Percentiles rank a stretch among this genome's conserved stretches.
Evolutionary conservation across 1,140 invertebrate species (phyloP).

Genomic region (Euwallacea similis): DNA sequence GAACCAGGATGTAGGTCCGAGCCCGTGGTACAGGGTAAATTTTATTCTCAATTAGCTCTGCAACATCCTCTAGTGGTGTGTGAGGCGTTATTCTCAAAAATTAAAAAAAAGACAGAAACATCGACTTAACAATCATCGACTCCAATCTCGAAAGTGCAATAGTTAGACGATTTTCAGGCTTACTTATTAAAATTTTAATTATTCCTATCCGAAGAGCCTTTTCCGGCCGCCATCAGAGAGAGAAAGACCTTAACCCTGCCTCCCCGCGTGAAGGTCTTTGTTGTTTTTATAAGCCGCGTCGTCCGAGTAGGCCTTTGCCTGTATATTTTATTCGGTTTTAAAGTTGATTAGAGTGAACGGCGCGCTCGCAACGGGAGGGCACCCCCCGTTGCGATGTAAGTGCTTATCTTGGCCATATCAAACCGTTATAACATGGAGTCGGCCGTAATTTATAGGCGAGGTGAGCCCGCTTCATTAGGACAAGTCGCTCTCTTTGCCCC

Average conservation of each 20-base stretch:
- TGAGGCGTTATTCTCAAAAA: no score
- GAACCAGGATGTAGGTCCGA: no score
- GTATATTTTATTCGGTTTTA: conserved; percentile 53
- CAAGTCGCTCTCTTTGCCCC: conserved; percentile 32
- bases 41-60: no score
- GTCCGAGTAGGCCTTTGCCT: conserved; percentile 32
- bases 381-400: conserved; percentile 51
- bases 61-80: no score
- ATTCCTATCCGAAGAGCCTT: conserved; percentile 20
- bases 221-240: conserved; percentile 13
- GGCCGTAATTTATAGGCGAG: conserved; percentile 54
- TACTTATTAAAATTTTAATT: conserved; percentile 38
- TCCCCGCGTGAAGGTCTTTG: conserved; percentile 21
- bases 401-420: conserved; percentile 55
- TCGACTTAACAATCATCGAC: neutral
- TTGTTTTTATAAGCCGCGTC: conserved; percentile 34
- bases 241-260: conserved; percentile 19
- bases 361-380: conserved; percentile 48
- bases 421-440: conserved; percentile 53
- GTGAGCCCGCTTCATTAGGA: conserved; percentile 54
- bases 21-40: no score
- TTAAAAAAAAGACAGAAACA: no score
- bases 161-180: conserved; percentile 27
- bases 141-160: conserved; percentile 25
- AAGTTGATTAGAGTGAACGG: conserved; percentile 52